Percentiles rank a stretch among this genome's conserved stretches.
Conservation (phyloP, 2,888 invertebrate genomes). For the Caenorhabditis sp. region DNA sequence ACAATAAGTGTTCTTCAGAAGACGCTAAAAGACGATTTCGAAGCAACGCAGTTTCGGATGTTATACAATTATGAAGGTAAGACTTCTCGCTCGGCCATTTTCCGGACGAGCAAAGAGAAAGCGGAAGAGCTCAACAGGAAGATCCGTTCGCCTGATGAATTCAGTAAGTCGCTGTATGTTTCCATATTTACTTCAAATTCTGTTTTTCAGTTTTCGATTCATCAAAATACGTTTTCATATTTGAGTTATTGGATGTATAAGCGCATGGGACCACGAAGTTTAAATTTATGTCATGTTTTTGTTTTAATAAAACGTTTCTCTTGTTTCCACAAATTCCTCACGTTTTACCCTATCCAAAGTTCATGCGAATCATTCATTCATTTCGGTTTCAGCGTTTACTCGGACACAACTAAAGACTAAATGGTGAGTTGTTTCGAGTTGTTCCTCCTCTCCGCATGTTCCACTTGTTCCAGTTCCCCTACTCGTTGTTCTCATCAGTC, state of each 20-base stretch:
- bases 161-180: background rate
- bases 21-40: too few species aligned
- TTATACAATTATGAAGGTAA: background rate
- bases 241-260: background rate
- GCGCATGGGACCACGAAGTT: too few species aligned
- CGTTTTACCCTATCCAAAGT: too few species aligned
- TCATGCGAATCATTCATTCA: too few species aligned
- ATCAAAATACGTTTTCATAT: background rate
- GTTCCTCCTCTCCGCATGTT: background rate
- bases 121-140: background rate
- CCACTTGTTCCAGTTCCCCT: slow-evolving; percentile 48
- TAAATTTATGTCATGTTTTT: too few species aligned
- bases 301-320: too few species aligned
- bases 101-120: background rate
- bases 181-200: background rate
- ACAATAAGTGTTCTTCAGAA: too few species aligned
- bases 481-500: slow-evolving; percentile 56
- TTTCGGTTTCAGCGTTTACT: slow-evolving; percentile 24
- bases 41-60: background rate
- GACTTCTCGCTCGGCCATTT: background rate
- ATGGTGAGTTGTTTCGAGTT: slow-evolving; percentile 11
- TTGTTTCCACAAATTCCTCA: too few species aligned
- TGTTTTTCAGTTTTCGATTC: background rate
- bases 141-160: background rate
- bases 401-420: slow-evolving; percentile 44